A percentile compares a stretch with the other conserved stretches of the same genome.
phyloP scores from a whole-genome alignment of 2,113 vertebrate genomes.

The Datnioides undecimradiatus region DNA sequence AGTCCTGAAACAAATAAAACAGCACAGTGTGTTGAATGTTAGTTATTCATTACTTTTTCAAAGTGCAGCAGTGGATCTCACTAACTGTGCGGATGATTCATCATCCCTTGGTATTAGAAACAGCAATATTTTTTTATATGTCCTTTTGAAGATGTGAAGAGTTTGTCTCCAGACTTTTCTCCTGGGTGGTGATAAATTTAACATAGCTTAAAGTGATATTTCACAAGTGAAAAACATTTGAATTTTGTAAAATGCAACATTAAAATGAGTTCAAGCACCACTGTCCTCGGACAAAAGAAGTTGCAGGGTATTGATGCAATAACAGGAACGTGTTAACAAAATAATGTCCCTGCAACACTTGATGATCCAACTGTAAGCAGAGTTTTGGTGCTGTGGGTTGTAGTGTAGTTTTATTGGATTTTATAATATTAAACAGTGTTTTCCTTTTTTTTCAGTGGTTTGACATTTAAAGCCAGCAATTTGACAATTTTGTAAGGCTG shows the following conservation, averaged over 20 bases:
- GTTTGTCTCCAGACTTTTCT: not conserved
- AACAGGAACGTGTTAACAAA: not conserved
- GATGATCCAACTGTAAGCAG: not conserved
- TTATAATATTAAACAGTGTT: not conserved
- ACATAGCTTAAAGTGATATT: slow-evolving; percentile 20
- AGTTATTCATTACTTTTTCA: slow-evolving; percentile 18
- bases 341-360: not conserved
- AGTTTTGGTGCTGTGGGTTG: not conserved
- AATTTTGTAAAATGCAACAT: slow-evolving; percentile 4
- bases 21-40: not conserved
- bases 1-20: not conserved
- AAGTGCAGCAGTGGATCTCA: not conserved
- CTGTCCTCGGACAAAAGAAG: not conserved
- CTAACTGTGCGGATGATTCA: not conserved
- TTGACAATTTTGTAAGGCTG: not conserved
- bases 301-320: slow-evolving; percentile 1
- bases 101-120: slow-evolving; percentile 15
- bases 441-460: not conserved
- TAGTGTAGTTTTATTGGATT: not conserved
- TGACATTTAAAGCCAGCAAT: not conserved
- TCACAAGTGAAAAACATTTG: not conserved
- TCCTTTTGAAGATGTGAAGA: slow-evolving; percentile 32
- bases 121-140: not conserved
- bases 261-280: slow-evolving; percentile 4
- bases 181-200: slow-evolving; percentile 5